Base-by-base conservation (phyloP, 2,888 invertebrate genomes). In the Drosophila histrio region DNA sequence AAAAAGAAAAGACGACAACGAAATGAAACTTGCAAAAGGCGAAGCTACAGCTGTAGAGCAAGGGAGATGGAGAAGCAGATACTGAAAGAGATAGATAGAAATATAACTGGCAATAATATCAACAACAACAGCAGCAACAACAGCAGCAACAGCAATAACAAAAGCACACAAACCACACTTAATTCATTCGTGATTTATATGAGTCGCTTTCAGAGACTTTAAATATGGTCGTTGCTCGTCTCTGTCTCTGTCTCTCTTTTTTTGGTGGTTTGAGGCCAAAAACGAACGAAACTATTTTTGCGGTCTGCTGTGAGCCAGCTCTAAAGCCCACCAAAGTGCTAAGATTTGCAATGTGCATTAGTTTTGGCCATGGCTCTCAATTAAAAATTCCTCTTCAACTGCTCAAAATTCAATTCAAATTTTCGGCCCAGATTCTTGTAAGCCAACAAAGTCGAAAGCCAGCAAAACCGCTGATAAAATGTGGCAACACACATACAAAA, bases 181-280 rank as follows among this genome's bases (percentile, higher is more conserved):
- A 88, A 89, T 87, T 89, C 88, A 87, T 87, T 81, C 87, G 87
- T 88, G 89, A 88, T 88, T 88, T 89, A 89, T 88, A 76, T 72
- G 75, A 87, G 74, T 77, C 70, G 78, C 81, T 84, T 83, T 79
- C 57, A 69, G 69, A 47, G 87, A 73, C 84, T 86, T 77, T 72
- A 88, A 88, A 77, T 86, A 77, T 72, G 83, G 83, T 70, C 68
- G 65, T 74, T 59, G 69, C 72, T 72, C 38, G 46, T 21, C 54
- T 66, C 28, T 56, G 26, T 30, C 34, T 56, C 34, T 7, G 15
- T 22, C 34, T 32, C 32, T 36, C 15, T 6, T 19, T 26, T 54
- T 54, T 59, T 54, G 6, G 2, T 53, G 47, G 46, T 32, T 54
- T 54, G 46, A 19, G 52, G 34, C 49, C 21, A 21, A 43, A 67